phyloP scores from a whole-genome alignment of 92 coral and sea anemone genomes.

The Phymanthus crucifer region DNA sequence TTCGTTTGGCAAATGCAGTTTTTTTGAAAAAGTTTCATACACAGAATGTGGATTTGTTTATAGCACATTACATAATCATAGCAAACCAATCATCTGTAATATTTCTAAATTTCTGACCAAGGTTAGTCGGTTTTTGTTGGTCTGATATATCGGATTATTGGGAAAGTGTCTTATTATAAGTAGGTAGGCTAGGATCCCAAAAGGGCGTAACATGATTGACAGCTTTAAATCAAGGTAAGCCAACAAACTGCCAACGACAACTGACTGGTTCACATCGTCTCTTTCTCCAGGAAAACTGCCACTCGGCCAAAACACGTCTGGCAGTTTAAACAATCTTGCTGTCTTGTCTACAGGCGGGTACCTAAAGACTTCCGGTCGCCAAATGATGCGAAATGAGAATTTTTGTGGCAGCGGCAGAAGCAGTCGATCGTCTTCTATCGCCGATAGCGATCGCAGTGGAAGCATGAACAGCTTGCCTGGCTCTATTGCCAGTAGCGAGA shows the following conservation, averaged over 20 bases:
- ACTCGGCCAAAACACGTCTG: conserved; percentile 54
- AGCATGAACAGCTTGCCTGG: conserved; percentile 94
- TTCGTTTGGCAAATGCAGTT: not conserved
- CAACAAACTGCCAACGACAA: not conserved
- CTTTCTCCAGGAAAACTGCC: conserved; percentile 61
- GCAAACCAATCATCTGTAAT: too few relatives aligned
- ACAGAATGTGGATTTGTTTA: not conserved
- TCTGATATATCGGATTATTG: too few relatives aligned
- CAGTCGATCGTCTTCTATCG: conserved; percentile 88
- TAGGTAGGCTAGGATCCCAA: not conserved
- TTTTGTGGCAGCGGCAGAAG: conserved; percentile 91
- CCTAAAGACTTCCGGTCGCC: conserved; percentile 65
- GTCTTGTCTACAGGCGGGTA: conserved; percentile 91
- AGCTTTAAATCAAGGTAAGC: conserved; percentile 32
- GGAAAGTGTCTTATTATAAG: not conserved
- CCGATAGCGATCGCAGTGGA: conserved; percentile 94
- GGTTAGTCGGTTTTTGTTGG: too few relatives aligned
- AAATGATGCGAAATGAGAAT: conserved; percentile 58
- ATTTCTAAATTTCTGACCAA: too few relatives aligned
- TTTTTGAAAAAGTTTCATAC: not conserved
- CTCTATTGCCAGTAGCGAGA: conserved; percentile 90
- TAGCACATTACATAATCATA: not conserved
- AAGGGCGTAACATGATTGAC: not conserved
- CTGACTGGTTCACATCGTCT: conserved; percentile 40
- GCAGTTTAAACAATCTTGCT: conserved; percentile 91